A percentile compares a stretch with the other conserved stretches of the same genome.
phyloP scores from a whole-genome alignment of 2,113 vertebrate genomes.

The Anarhynchus alexandrinus region DNA sequence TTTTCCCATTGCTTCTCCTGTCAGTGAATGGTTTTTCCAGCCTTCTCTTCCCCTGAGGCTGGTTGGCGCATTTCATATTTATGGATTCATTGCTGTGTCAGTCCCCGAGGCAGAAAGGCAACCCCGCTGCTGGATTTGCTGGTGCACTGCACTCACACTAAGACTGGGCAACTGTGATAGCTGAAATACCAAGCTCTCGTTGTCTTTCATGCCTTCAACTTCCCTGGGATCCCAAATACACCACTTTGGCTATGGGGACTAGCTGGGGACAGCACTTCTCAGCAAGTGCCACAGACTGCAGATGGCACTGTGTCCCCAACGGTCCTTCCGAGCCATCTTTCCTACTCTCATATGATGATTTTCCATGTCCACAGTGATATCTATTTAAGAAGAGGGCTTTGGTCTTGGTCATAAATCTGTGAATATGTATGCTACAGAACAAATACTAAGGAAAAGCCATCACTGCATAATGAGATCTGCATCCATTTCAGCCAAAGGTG shows the following conservation, averaged over 20 bases:
- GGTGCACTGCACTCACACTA: not conserved
- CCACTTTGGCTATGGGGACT: not conserved
- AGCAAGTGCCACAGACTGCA: not conserved
- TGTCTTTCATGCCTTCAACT: not conserved
- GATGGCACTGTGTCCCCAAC: not conserved
- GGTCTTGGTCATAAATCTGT: not conserved
- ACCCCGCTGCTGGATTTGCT: not conserved
- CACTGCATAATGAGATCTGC: not conserved
- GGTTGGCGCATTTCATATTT: not conserved
- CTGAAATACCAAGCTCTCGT: not conserved
- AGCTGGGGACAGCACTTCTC: not conserved
- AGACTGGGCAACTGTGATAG: not conserved
- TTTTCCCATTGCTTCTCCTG: not conserved
- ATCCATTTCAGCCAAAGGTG: not conserved
- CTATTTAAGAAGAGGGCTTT: not conserved
- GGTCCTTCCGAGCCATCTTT: not conserved
- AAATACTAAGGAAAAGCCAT: not conserved
- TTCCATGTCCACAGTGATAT: not conserved
- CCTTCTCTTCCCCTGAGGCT: not conserved
- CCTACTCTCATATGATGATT: not conserved
- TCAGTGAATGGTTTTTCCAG: slow-evolving; percentile 33
- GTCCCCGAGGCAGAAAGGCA: not conserved
- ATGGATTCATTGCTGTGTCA: not conserved
- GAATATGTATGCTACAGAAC: not conserved
- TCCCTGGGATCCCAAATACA: not conserved